Evolutionary conservation across 2,888 invertebrate species (phyloP).

Genomic region (Stegana nigrithorax): DNA sequence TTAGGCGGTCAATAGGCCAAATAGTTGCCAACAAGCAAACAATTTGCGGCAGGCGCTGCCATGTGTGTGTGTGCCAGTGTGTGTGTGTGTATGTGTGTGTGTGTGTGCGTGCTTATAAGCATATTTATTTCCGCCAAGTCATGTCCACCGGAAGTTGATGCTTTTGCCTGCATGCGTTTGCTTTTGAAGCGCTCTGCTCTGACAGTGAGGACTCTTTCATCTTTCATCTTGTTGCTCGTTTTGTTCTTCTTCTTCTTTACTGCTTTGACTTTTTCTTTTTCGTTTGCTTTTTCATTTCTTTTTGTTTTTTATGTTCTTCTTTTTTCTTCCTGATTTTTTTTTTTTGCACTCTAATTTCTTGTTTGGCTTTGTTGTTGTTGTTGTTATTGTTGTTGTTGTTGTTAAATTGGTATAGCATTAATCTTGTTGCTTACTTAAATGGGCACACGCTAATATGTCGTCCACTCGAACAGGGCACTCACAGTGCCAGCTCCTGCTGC

Average conservation of each 20-base stretch:
- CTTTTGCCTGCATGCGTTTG: neutral
- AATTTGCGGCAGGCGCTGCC: neutral
- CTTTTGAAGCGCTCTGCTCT: neutral
- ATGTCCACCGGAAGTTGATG: constrained; percentile 6
- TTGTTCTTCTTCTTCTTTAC: neutral
- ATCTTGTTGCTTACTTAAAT: constrained; percentile 10
- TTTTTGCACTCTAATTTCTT: neutral
- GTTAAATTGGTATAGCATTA: neutral
- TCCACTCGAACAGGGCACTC: neutral
- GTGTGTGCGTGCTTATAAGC: constrained; percentile 5
- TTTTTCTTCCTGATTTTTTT: neutral
- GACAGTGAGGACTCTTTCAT: too few species aligned
- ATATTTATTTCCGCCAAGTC: constrained; percentile 13
- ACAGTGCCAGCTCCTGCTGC: neutral
- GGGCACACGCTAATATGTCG: neutral
- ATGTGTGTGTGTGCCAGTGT: neutral
- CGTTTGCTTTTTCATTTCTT: neutral
- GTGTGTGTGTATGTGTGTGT: constrained; percentile 1
- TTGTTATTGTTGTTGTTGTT: neutral
- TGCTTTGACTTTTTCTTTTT: neutral
- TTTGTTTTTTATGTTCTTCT: neutral
- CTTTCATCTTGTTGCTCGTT: neutral
- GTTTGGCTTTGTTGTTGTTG: neutral
- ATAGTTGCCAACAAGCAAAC: neutral
- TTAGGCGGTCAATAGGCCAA: neutral